Evolutionary conservation across 1,140 invertebrate species (phyloP), one percentile per base, ranked within the genome.

Genomic region (Diplogasteroides magnus): DNA sequence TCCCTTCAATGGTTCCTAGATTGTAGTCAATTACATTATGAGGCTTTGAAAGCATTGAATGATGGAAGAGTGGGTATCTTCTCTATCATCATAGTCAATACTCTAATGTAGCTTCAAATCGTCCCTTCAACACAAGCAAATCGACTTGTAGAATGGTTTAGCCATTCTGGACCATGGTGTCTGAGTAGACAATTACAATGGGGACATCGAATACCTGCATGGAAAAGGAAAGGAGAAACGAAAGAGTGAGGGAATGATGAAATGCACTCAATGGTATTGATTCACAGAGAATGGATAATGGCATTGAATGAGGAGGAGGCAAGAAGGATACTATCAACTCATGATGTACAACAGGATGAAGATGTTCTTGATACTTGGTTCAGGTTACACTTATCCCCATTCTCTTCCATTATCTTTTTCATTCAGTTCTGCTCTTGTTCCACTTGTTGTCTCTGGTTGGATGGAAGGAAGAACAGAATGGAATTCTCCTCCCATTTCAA

Each of bases 281-380:
- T 11, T 26, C n/a, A 11, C 59, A 26, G 25, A 11, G 70, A 73
- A 6, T 78, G 77, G 77, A 59, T 78, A 29, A 64, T 70, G 23
- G 72, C 75, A 31, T n/a, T 58, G 48, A 31, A 28, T 26, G 57
- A 62, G 27, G 66, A 75, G 15, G 63, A 73, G 25, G 78, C 76
- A 3, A 31, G 31, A 2, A 56, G 60, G 55, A 19, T 73, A 68
- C 61, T 77, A 3, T 55, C 28, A 31, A 29, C 25, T 1, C 31
- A 68, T 14, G 37, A 37, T 31, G 58, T 75, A 69, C 74, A 55
- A 68, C 85, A 77, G 62, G 96, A 98, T 85, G 88, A 90, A 37
- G 96, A 99, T 87, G 97, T 99, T 1, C 84, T 99, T 59, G 97
- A 99, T 81, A 99, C 97, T 0, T 99, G 96, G 97, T 99, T 68